These are phyloP conservation scores for Athalia cordata DNA, from an alignment of 2,888 invertebrate species.

Conservation along the genomic window DNA sequence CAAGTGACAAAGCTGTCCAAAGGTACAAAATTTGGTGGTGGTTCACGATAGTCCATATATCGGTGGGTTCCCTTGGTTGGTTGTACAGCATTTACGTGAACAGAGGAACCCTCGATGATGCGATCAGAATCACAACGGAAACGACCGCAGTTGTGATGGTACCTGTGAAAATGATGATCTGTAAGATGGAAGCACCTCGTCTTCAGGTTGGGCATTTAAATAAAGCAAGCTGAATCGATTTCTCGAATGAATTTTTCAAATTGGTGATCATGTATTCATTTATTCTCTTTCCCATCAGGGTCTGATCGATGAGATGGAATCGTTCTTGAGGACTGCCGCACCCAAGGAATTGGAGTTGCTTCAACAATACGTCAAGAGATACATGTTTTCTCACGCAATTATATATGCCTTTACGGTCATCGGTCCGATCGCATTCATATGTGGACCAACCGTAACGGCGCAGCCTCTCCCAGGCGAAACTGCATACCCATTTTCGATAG, in stretches of 20 bases:
- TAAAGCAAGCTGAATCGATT: no score
- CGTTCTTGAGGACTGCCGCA: constrained; percentile 51
- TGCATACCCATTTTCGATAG: constrained; percentile 63
- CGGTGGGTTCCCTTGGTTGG: neutral
- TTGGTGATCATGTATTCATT: neutral
- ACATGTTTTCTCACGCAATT: constrained; percentile 55
- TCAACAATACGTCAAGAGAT: constrained; percentile 58
- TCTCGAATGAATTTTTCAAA: neutral
- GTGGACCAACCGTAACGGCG: constrained; percentile 57
- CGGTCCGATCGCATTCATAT: neutral
- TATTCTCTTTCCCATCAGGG: neutral
- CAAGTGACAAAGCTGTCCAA: neutral
- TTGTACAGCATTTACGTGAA: neutral
- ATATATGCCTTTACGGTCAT: constrained; percentile 44
- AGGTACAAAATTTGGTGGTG: neutral
- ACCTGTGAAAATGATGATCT: constrained; percentile 45
- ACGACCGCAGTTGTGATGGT: neutral
- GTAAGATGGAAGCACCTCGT: constrained; percentile 12
- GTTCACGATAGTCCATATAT: neutral
- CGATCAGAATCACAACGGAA: neutral
- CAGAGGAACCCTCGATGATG: neutral
- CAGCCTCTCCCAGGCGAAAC: constrained; percentile 60
- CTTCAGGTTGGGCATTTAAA: constrained; percentile 7
- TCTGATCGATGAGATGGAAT: constrained; percentile 54
- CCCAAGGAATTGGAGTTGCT: constrained; percentile 51